Evolutionary conservation across 2,113 vertebrate genomes (phyloP).

Genomic region (Ictalurus furcatus): DNA sequence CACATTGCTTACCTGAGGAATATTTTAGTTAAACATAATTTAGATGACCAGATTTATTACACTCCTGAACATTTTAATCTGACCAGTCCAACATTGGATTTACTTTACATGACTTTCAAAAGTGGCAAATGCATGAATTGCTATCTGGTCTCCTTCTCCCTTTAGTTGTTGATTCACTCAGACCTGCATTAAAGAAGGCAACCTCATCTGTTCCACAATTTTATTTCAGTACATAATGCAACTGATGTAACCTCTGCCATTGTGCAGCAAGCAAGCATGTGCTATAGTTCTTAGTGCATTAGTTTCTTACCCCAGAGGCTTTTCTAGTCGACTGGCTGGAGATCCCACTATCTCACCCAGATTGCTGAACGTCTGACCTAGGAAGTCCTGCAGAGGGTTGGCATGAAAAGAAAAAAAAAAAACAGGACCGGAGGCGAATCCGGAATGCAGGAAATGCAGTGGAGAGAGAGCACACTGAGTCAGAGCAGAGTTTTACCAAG

Average conservation of each 20-base stretch:
- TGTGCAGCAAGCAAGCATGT: slow-evolving; percentile 20
- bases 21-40: not conserved
- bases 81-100: too few relatives aligned
- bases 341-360: slow-evolving; percentile 95
- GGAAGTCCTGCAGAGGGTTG: slow-evolving; percentile 81
- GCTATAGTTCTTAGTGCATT: slow-evolving; percentile 26
- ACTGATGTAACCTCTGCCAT: slow-evolving; percentile 1
- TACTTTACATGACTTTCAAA: not conserved
- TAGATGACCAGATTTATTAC: not conserved
- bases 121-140: not conserved
- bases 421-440: slow-evolving; percentile 46
- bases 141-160: not conserved
- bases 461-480: slow-evolving; percentile 53
- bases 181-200: not conserved
- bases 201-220: slow-evolving; percentile 14
- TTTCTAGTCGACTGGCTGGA: slow-evolving; percentile 88
- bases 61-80: not conserved
- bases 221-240: not conserved
- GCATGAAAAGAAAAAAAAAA: slow-evolving; percentile 48
- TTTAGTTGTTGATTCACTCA: not conserved
- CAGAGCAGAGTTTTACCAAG: slow-evolving; percentile 56
- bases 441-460: slow-evolving; percentile 43
- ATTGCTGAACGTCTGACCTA: slow-evolving; percentile 91
- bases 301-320: slow-evolving; percentile 84
- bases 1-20: not conserved